These are phyloP conservation scores for Uromys caudimaculatus DNA, from an alignment of 2,797 vertebrate genomes.

Conservation along the genomic window DNA sequence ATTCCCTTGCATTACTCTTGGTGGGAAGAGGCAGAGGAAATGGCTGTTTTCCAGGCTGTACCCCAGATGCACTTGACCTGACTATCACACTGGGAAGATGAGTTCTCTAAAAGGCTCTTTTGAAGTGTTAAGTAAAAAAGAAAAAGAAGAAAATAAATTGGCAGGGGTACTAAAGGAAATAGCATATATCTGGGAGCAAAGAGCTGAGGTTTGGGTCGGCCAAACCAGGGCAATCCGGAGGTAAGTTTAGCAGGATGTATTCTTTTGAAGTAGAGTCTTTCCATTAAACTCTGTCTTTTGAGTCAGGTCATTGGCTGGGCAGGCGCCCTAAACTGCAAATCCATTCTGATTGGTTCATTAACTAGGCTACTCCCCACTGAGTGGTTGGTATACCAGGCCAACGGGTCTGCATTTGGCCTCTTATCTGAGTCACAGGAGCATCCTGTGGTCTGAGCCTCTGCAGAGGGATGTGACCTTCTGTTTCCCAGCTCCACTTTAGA, in stretches of 20 bases:
- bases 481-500: not conserved
- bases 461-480: not conserved
- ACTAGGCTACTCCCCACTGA: not conserved
- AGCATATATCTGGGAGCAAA: not conserved
- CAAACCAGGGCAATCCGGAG: not conserved
- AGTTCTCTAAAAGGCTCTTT: conserved; percentile 11
- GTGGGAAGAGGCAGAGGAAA: not conserved
- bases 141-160: not conserved
- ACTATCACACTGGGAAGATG: not conserved
- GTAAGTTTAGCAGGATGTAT: not conserved
- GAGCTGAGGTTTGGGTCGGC: not conserved
- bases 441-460: not conserved
- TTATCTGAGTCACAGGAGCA: not conserved
- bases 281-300: not conserved
- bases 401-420: not conserved
- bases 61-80: not conserved
- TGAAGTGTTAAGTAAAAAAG: not conserved
- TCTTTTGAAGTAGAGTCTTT: not conserved
- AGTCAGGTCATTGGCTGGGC: not conserved
- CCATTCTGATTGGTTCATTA: not conserved
- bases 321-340: not conserved
- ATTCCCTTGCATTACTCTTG: not conserved
- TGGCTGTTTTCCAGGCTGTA: not conserved
- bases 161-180: not conserved
- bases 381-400: not conserved